Base-by-base conservation (phyloP, 2,797 vertebrate genomes). In the Remorina albescens region DNA sequence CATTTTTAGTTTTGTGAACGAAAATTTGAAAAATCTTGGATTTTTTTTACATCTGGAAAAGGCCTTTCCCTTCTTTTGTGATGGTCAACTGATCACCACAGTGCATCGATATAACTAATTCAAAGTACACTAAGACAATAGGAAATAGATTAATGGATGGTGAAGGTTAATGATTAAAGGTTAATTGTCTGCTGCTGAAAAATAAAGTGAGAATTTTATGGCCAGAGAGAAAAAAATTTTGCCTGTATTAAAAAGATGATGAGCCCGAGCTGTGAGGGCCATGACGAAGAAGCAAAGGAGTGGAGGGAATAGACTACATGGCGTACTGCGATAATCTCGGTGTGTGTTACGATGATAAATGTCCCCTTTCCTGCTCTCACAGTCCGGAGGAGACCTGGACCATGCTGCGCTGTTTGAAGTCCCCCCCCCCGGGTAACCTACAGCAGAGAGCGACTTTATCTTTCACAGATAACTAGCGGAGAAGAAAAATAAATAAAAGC, bases 301-400 rank as follows among this genome's bases (percentile, higher is more conserved):
- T 0, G 16, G 61, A 57, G 72, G 71, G 63, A 5, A 41, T 18
- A 85, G 86, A 85, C 86, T 83, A 88, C 81, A 88, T 75, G 86
- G 84, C 71, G 78, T 74, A 56, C 83, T 85, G 78, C 56, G 93
- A 92, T 94, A 94, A 92, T 81, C 90, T 89, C 78, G 72, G 81
- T 87, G 83, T 84, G 92, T 88, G 91, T 92, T 85, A 78, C 32
- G n/a, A 80, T 94, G 94, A 95, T 94, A 94, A 95, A 94, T 92
- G 91, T 90, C 85, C 89, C 82, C 78, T 84, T 93, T 91, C 92
- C 91, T 92, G 87, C 79, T 81, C 88, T 74, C 80, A 58, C 71
- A 85, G 80, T 86, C 83, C 47, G 56, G 28, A 78, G 74, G 81
- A 83, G 87, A 89, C 81, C 82, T 85, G 85, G 87, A 71, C 89